These are phyloP conservation scores for Prinia subflava DNA, from an alignment of 2,113 vertebrate genomes.

Conservation along the genomic window DNA sequence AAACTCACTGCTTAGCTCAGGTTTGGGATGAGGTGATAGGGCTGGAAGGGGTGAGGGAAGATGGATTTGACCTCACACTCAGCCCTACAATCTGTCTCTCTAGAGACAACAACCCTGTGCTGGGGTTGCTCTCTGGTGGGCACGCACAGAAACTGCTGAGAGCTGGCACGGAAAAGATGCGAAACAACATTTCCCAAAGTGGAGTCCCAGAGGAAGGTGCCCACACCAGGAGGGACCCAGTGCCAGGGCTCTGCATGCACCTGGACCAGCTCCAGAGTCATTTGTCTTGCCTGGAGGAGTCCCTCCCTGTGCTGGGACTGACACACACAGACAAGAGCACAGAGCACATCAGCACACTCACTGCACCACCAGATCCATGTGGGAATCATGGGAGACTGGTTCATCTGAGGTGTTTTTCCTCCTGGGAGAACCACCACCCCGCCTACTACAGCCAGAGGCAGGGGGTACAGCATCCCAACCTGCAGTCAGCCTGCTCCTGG, in stretches of 20 bases:
- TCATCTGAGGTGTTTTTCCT: neutral
- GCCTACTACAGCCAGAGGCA: neutral
- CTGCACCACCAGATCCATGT: fast-evolving
- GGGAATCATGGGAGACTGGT: neutral
- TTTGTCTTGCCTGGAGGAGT: neutral
- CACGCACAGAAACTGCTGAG: constrained; percentile 41
- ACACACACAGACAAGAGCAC: neutral
- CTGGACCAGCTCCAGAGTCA: neutral
- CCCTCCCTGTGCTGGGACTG: neutral
- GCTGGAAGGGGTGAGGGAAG: neutral
- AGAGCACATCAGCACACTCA: neutral
- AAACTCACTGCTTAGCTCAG: neutral
- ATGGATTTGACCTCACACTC: neutral
- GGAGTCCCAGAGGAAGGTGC: neutral
- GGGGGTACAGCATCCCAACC: fast-evolving
- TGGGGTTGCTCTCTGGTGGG: constrained; percentile 52
- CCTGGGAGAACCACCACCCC: neutral
- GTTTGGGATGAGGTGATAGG: neutral
- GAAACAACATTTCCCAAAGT: neutral
- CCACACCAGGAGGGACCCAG: neutral
- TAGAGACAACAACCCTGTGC: constrained; percentile 33
- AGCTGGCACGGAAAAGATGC: neutral
- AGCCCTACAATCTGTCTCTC: neutral
- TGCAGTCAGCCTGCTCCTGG: neutral
- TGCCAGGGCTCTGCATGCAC: neutral